Evolutionary conservation across 2,797 vertebrate genomes (phyloP), one percentile per base, ranked within the genome.

Genomic region (Alosa sapidissima): DNA sequence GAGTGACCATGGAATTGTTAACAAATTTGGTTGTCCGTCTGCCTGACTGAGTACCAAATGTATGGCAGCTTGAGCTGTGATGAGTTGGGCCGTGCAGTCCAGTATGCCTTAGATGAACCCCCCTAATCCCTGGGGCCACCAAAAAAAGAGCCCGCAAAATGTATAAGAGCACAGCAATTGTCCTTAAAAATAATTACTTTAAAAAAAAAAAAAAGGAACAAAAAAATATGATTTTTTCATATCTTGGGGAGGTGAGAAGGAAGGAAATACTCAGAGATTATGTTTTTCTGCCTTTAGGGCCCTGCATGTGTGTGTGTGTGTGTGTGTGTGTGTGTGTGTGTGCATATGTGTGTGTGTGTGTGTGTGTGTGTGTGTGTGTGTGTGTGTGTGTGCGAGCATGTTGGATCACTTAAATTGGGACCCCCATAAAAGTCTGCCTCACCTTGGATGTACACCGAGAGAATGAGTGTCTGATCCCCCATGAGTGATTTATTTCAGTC

Each of bases 401-500:
- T 72, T 72, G 65, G 65, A 36, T 33, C 68, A 75, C 36, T 45
- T 75, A 36, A 45, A 75, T 75, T 75, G 68, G 45, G 68, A 45
- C 68, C 68, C 68, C 13, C 68, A 19, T 41, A 75, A 81, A 28
- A 83, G 60, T 16, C 1, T 85, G 33, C 72, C 24, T 92, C 89
- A 89, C 91, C 91, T 90, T 89, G 87, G 84, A 52, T 88, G 83
- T 84, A 87, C 75, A 78, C 84, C 81, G 87, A 85, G 89, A 83
- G 86, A 78, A 54, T 83, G 52, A 84, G 82, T 81, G 84, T 65
- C 82, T 88, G 85, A 87, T 90, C 83, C 72, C 86, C 58, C 84
- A 62, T 3, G 21, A 81, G 68, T 86, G 89, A 93, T 93, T 91
- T 89, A 92, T 93, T 85, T 89, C 58, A 47, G 84, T 86, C 87